Base-by-base conservation (phyloP, 2,113 vertebrate species). In the Pica pica region DNA sequence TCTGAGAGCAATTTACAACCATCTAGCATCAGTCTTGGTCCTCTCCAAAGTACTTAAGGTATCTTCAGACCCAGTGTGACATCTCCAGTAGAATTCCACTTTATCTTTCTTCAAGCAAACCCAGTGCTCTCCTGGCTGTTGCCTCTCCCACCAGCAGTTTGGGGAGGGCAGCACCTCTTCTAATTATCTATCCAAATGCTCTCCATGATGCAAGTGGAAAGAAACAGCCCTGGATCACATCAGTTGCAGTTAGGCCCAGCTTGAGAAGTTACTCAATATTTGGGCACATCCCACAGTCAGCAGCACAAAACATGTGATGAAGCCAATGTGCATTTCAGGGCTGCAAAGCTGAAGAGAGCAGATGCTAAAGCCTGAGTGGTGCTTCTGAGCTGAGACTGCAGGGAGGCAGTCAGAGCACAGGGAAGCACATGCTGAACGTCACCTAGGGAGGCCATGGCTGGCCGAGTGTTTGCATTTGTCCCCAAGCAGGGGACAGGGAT, bases 361-460 rank as follows among this genome's bases (percentile, higher is more conserved):
- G 76, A 65, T 69, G 50, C 49, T 31, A 10, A 78, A 76, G 86
- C 67, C 63, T 2, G 3, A 65, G 76, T 49, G 65, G 18, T 37
- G 49, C 67, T 69, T 64, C 67, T 67, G 76, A 88, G 85, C 67
- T 79, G 37, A 20, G 3, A 12, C 52, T 75, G 79, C 60, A 78
- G 41, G 42, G 78, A 78, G 42, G 41, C 1, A 1, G 75, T 21
- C 33, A n/a, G 59, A 83, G 33, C 0, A 0, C 16, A 30, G 57
- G n/a, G 73, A 81, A 47, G 33, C 9, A 1, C 2, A 2, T 26
- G 26, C 42, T 8, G 1, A 65, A 16, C 10, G 1, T 41, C 10
- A 2, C 22, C 68, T 35, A 73, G 39, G 49, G 53, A 79, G 30
- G 27, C 18, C 28, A 13, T 4, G 31, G 53, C 26, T 50, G 33